A percentile compares a stretch with the other conserved stretches of the same genome.
These are phyloP conservation scores for Ostrea edulis DNA, from an alignment of 1,140 invertebrate species.

Conservation along the genomic window DNA sequence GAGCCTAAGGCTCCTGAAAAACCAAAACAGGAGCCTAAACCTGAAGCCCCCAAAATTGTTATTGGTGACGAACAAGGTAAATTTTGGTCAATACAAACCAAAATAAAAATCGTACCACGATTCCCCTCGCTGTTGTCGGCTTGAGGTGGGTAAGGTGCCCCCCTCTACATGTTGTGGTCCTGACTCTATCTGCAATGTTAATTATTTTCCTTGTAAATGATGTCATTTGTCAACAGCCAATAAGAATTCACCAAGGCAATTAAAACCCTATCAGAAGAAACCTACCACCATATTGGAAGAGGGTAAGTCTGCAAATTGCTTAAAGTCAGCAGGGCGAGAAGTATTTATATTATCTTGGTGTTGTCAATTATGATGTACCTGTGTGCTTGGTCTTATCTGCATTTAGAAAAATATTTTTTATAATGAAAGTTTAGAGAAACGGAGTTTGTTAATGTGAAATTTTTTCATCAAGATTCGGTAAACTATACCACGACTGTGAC, in stretches of 20 bases:
- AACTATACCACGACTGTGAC: neutral
- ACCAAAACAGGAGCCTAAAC: slow-evolving; percentile 52
- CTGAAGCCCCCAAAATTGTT: slow-evolving; percentile 61
- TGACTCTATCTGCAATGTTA: neutral
- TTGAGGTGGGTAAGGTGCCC: slow-evolving; percentile 25
- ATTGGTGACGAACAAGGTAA: slow-evolving; percentile 60
- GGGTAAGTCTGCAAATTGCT: slow-evolving; percentile 63
- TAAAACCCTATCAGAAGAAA: slow-evolving; percentile 68
- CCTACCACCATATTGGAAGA: slow-evolving; percentile 75
- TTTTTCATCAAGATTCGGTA: neutral
- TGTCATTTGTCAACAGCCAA: slow-evolving; percentile 50
- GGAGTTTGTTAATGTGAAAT: too few relatives aligned
- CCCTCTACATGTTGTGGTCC: slow-evolving; percentile 18
- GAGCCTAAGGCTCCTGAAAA: slow-evolving; percentile 40
- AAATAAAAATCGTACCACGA: neutral
- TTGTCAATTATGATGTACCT: slow-evolving; percentile 3
- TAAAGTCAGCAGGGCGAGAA: slow-evolving; percentile 45
- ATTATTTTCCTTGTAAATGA: slow-evolving; percentile 41
- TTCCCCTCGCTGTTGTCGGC: neutral
- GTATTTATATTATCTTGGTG: neutral
- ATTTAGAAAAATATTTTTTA: neutral
- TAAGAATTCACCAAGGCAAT: slow-evolving; percentile 60
- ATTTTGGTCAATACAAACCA: slow-evolving; percentile 19
- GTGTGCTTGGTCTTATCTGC: neutral
- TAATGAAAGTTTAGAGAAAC: too few relatives aligned